phyloP scores from a whole-genome alignment of 2,797 vertebrate genomes.

The Clarias pachynema region DNA sequence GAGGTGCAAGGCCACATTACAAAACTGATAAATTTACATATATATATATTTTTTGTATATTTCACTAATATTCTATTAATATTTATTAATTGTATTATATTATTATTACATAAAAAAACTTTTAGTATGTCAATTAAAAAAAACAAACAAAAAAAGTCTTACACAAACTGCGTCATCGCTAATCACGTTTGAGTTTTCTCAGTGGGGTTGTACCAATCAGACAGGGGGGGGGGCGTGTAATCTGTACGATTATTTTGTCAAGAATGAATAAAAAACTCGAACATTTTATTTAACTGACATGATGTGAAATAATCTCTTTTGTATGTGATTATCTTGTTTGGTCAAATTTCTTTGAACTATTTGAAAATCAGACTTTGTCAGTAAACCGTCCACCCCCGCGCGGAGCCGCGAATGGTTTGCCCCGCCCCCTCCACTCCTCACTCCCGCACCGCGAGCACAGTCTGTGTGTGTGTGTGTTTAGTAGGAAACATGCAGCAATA shows the following conservation, averaged over 20 bases:
- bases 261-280: too few species aligned
- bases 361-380: neutral
- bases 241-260: neutral
- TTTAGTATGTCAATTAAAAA: neutral
- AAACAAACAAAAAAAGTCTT: neutral
- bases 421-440: neutral
- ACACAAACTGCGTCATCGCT: slow-evolving; percentile 13
- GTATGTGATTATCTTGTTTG: accelerated
- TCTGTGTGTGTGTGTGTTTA: neutral
- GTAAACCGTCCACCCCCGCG: neutral
- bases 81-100: neutral
- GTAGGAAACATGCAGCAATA: slow-evolving; percentile 16
- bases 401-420: neutral
- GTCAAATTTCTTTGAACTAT: neutral
- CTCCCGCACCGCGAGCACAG: neutral
- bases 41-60: neutral
- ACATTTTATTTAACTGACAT: neutral
- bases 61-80: neutral
- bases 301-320: accelerated
- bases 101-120: neutral
- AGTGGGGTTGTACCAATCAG: slow-evolving; percentile 1
- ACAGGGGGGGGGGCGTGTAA: neutral
- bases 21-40: too few species aligned
- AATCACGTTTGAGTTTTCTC: neutral
- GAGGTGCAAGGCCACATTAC: too few species aligned